Evolutionary conservation across 2,888 invertebrate genomes (phyloP).

Genomic region (Lithophane socia): DNA sequence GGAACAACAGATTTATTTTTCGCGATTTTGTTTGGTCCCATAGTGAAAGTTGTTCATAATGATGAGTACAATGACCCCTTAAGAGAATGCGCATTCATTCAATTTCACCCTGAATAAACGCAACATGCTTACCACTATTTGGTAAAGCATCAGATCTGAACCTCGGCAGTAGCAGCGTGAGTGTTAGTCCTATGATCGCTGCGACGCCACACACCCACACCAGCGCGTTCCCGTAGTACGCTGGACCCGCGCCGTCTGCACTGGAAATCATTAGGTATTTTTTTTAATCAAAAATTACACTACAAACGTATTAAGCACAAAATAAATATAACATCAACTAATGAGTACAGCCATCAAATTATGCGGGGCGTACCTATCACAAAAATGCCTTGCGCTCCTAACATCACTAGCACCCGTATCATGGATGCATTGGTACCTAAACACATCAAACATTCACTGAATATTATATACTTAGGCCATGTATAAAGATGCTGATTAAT

Average conservation of each 20-base stretch:
- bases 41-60: no score
- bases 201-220: constrained; percentile 84
- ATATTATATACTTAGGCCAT: background rate
- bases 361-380: constrained; percentile 10
- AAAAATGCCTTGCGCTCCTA: background rate
- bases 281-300: background rate
- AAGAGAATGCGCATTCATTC: no score
- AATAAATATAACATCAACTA: constrained; percentile 8
- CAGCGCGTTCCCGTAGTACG: constrained; percentile 82
- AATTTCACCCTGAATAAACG: background rate
- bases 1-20: no score
- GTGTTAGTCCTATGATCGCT: constrained; percentile 76
- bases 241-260: constrained; percentile 78
- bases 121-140: constrained; percentile 69
- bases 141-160: constrained; percentile 67
- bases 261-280: constrained; percentile 62
- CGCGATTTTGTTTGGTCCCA: no score
- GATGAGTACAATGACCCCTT: no score
- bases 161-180: constrained; percentile 80
- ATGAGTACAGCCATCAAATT: constrained; percentile 10
- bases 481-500: background rate
- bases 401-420: background rate
- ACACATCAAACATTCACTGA: background rate
- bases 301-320: background rate
- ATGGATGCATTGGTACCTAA: background rate